Conservation (phyloP, 1,140 invertebrate species). For the Aphelinus certus region DNA sequence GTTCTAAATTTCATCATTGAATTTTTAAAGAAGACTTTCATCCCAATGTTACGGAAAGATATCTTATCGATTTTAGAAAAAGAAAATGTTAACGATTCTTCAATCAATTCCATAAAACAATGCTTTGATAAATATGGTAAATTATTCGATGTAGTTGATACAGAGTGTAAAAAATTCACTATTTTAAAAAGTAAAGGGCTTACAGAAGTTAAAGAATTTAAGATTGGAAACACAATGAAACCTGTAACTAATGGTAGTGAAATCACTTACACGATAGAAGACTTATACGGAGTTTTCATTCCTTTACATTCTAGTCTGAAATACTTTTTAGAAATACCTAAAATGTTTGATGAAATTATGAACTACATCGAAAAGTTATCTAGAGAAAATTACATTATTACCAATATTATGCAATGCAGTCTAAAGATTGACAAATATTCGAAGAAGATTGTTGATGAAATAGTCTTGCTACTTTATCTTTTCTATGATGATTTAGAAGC, state of each 20-base stretch:
- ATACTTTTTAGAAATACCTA: slow-evolving; percentile 11
- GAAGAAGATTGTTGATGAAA: not conserved
- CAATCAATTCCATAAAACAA: too few species aligned
- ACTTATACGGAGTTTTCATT: not conserved
- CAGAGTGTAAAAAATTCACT: slow-evolving; percentile 28
- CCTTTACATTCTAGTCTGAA: not conserved
- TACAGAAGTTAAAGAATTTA: slow-evolving; percentile 25
- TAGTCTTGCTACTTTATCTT: not conserved
- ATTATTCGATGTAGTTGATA: slow-evolving; percentile 21
- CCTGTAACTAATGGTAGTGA: slow-evolving; percentile 8
- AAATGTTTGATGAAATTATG: not conserved
- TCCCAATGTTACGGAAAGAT: too few species aligned
- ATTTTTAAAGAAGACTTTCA: too few species aligned
- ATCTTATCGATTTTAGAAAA: too few species aligned
- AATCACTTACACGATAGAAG: not conserved
- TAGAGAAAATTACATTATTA: slow-evolving; percentile 1
- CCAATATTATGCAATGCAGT: slow-evolving; percentile 1
- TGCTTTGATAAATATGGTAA: slow-evolving; percentile 1
- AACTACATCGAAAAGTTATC: not conserved
- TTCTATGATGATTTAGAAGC: slow-evolving; percentile 16
- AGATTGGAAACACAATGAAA: slow-evolving; percentile 13
- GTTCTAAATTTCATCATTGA: too few species aligned
- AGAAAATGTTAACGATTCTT: too few species aligned
- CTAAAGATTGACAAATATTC: slow-evolving; percentile 7
- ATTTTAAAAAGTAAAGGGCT: slow-evolving; percentile 27